phyloP scores from a whole-genome alignment of 2,113 vertebrate genomes.

The Turnix velox region DNA sequence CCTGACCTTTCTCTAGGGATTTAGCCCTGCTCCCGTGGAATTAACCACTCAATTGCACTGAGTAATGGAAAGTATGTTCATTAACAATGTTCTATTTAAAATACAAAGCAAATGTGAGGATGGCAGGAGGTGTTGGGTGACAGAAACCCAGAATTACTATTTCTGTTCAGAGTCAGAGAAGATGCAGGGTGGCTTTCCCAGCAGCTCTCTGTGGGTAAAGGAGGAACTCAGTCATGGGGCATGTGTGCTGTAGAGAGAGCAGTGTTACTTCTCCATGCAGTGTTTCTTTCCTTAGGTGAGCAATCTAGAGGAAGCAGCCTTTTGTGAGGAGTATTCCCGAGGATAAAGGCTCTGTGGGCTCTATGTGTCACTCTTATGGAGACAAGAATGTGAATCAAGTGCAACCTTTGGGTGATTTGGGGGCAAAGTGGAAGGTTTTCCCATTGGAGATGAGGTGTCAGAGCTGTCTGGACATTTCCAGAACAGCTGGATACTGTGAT shows the following conservation, averaged over 20 bases:
- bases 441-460: neutral
- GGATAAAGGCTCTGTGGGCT: neutral
- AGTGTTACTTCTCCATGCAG: neutral
- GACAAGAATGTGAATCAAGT: neutral
- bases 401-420: neutral
- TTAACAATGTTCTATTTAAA: conserved; percentile 59
- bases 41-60: neutral
- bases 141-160: neutral
- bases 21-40: neutral
- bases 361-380: neutral
- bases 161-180: neutral
- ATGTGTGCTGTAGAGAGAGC: fast-evolving
- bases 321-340: neutral
- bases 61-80: conserved; percentile 24
- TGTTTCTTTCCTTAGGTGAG: neutral
- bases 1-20: neutral
- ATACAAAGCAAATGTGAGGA: conserved; percentile 29
- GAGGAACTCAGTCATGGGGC: neutral
- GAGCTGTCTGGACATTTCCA: neutral
- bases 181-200: neutral
- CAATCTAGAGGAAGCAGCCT: neutral
- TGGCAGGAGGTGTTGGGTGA: neutral
- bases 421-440: neutral
- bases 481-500: no score
- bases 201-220: neutral